A percentile compares a stretch with the other conserved stretches of the same genome.
Evolutionary conservation across 2,113 vertebrate genomes (phyloP).

Genomic region (Nicator chloris): DNA sequence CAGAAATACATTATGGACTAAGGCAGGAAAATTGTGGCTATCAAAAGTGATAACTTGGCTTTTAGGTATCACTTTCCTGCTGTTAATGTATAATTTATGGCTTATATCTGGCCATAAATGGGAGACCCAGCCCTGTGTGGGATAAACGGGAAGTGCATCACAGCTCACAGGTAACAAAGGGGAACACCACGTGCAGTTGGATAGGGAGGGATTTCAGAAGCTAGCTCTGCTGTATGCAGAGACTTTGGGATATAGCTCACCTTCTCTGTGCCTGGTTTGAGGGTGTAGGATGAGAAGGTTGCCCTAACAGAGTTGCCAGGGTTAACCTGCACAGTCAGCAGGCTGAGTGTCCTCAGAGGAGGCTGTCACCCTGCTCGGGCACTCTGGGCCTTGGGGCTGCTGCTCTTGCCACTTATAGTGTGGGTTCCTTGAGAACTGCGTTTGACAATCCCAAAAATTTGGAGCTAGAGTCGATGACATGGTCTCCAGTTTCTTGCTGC

Average conservation of each 20-base stretch:
- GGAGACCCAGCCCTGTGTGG: not conserved
- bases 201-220: not conserved
- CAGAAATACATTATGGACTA: not conserved
- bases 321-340: not conserved
- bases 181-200: fast-evolving
- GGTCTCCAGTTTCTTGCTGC: not conserved
- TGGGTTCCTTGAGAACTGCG: not conserved
- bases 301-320: not conserved
- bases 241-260: not conserved
- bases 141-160: not conserved
- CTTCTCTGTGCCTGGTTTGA: not conserved
- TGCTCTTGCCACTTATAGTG: not conserved
- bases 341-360: not conserved
- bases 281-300: not conserved
- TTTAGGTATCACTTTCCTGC: not conserved
- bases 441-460: not conserved
- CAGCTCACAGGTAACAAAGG: not conserved
- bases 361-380: fast-evolving
- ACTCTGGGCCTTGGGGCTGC: not conserved
- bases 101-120: not conserved
- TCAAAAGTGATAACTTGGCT: not conserved
- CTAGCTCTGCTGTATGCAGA: not conserved
- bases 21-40: not conserved
- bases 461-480: not conserved
- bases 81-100: not conserved